These are phyloP conservation scores for Acholoe squamosa DNA, from an alignment of 2,888 invertebrate genomes.

Conservation along the genomic window DNA sequence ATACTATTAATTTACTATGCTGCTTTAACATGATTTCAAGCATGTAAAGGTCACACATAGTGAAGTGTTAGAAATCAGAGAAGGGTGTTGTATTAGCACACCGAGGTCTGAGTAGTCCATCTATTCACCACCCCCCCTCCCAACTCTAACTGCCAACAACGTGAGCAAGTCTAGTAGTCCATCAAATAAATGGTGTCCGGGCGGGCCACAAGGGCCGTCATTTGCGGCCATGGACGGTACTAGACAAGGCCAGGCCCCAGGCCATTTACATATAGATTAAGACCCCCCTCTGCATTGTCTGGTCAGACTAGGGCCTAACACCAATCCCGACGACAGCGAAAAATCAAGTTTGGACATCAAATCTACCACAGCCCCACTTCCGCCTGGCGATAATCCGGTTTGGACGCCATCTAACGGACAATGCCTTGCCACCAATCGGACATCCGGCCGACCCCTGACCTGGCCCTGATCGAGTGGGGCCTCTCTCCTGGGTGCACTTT, in stretches of 20 bases:
- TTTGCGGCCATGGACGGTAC: neutral
- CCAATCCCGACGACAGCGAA: constrained; percentile 53
- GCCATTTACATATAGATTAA: constrained; percentile 54
- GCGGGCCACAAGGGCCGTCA: neutral
- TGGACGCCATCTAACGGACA: constrained; percentile 35
- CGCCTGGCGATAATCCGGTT: neutral
- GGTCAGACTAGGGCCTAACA: neutral
- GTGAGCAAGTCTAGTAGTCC: neutral
- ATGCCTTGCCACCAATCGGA: constrained; percentile 25
- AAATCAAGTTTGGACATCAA: constrained; percentile 57
- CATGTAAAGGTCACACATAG: no score
- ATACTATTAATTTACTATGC: no score
- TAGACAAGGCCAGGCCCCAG: constrained; percentile 3
- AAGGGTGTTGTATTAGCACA: no score
- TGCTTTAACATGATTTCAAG: no score
- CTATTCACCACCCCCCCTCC: no score
- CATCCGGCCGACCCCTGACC: constrained; percentile 35
- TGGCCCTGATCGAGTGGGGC: constrained; percentile 36
- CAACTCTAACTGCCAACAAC: no score
- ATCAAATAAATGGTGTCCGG: neutral
- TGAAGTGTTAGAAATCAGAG: no score
- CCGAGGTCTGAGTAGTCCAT: no score
- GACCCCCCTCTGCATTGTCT: constrained; percentile 34
- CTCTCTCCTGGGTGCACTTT: neutral
- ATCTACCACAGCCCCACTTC: constrained; percentile 41